Percentiles rank a stretch among this genome's conserved stretches.
Evolutionary conservation across 2,113 vertebrate species (phyloP).

Genomic region (Pterophyllum scalare): DNA sequence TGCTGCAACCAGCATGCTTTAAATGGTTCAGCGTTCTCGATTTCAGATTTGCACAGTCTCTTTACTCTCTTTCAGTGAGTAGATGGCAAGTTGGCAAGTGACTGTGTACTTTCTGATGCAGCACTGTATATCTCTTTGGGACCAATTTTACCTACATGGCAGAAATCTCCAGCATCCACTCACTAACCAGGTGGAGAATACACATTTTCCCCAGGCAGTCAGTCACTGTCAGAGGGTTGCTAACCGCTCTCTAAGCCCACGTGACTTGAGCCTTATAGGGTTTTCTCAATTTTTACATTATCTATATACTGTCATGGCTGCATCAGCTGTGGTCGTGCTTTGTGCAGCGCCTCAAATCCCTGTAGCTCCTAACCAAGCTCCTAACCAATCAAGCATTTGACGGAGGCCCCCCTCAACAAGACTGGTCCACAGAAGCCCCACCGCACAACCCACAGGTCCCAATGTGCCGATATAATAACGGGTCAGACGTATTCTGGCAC

Average conservation of each 20-base stretch:
- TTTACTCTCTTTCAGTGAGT: no score
- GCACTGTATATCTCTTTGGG: no score
- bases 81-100: no score
- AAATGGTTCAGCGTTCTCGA: no score
- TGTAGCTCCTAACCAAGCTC: no score
- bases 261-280: neutral
- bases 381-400: neutral
- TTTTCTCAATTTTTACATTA: neutral
- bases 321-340: neutral
- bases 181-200: no score
- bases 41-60: no score
- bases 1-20: no score
- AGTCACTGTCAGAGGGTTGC: neutral
- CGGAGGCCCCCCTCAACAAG: neutral
- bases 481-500: neutral
- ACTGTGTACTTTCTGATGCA: no score
- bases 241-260: neutral
- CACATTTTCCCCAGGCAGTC: no score
- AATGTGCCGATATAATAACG: neutral
- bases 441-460: neutral
- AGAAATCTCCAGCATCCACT: no score
- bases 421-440: neutral
- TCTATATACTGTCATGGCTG: neutral
- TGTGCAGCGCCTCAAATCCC: neutral
- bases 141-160: no score